These are phyloP conservation scores for Mactromeris polynyma DNA, from an alignment of 2,888 invertebrate genomes.

Conservation along the genomic window DNA sequence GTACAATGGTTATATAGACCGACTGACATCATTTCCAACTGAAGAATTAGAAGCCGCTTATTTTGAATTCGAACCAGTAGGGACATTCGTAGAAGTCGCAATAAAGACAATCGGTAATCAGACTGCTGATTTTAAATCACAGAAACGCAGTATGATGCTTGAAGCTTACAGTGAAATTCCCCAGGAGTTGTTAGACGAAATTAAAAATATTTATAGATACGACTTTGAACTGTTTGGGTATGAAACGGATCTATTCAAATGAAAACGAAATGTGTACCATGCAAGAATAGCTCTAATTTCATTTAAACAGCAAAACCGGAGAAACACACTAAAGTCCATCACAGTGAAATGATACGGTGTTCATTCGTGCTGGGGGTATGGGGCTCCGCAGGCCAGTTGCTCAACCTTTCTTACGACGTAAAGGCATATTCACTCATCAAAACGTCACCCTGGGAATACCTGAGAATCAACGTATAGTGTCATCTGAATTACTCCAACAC, in stretches of 20 bases:
- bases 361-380: too few relatives aligned
- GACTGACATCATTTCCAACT: conserved; percentile 28
- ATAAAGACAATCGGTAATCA: conserved; percentile 1
- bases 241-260: conserved; percentile 23
- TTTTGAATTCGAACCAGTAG: conserved; percentile 6
- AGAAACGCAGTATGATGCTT: conserved; percentile 49
- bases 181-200: conserved; percentile 22
- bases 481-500: too few relatives aligned
- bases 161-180: conserved; percentile 62
- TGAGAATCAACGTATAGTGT: too few relatives aligned
- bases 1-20: conserved; percentile 66
- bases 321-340: too few relatives aligned
- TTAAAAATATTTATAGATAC: conserved; percentile 54
- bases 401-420: too few relatives aligned
- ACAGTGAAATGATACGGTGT: too few relatives aligned
- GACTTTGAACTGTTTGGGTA: conserved; percentile 73
- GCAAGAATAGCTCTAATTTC: too few relatives aligned
- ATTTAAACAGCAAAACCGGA: too few relatives aligned
- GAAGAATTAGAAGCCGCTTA: neutral
- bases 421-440: too few relatives aligned
- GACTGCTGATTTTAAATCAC: conserved; percentile 18
- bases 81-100: conserved; percentile 20
- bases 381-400: too few relatives aligned
- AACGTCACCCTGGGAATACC: too few relatives aligned
- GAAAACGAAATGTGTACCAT: neutral